Percentiles rank a stretch among this genome's conserved stretches.
Conservation (phyloP, 2,888 invertebrate genomes). For the Drosophila niveifrons region DNA sequence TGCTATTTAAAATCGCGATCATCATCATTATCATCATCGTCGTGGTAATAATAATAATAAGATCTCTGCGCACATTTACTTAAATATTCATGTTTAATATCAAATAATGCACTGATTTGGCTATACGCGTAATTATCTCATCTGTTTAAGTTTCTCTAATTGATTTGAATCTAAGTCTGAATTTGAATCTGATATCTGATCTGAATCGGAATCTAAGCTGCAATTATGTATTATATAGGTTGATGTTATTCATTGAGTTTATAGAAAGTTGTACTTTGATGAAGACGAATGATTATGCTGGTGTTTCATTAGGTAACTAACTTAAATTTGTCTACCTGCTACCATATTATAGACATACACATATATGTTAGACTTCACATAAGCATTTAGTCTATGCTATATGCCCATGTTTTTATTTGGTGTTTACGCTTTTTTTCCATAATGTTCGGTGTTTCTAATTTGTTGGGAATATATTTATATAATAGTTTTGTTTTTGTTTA, state of each 20-base stretch:
- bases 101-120: constrained; percentile 76
- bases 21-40: constrained; percentile 2
- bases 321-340: constrained; percentile 44
- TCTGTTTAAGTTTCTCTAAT: constrained; percentile 46
- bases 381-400: constrained; percentile 28
- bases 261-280: constrained; percentile 77
- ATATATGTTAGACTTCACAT: constrained; percentile 25
- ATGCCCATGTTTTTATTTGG: constrained; percentile 23
- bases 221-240: constrained; percentile 34
- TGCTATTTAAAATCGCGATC: constrained; percentile 75
- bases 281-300: constrained; percentile 74
- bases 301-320: constrained; percentile 56
- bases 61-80: constrained; percentile 36
- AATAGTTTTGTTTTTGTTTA: neutral
- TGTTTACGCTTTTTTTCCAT: constrained; percentile 26
- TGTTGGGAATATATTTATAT: constrained; percentile 30
- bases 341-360: constrained; percentile 15
- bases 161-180: constrained; percentile 55
- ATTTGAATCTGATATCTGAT: constrained; percentile 56
- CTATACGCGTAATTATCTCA: constrained; percentile 52
- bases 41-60: constrained; percentile 7
- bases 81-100: constrained; percentile 63
- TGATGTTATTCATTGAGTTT: constrained; percentile 27
- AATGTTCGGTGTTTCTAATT: constrained; percentile 44
- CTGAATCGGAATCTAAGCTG: constrained; percentile 53